A percentile compares a stretch with the other conserved stretches of the same genome.
phyloP scores from a whole-genome alignment of 2,113 vertebrate genomes.

The Amia ocellicauda region DNA sequence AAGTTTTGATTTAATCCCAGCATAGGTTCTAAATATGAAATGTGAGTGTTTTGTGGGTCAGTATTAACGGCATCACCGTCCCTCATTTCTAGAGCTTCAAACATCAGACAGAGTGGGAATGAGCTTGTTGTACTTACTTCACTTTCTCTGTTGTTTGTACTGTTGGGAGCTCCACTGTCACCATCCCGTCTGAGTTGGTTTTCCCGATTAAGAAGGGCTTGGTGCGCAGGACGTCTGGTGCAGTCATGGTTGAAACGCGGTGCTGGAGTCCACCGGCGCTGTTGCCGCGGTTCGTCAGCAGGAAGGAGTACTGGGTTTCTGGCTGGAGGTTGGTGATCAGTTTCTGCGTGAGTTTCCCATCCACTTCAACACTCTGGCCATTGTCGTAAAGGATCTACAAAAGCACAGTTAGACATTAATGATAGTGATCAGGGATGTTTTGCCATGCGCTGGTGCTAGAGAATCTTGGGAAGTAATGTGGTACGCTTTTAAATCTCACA shows the following conservation, averaged over 20 bases:
- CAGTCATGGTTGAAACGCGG: constrained; percentile 90
- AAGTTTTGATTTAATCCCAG: too few species aligned
- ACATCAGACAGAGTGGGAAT: too few species aligned
- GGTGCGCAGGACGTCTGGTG: constrained; percentile 86
- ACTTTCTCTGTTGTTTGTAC: constrained; percentile 88
- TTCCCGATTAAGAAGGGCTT: constrained; percentile 91
- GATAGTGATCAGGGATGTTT: too few species aligned
- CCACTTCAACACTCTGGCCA: constrained; percentile 93
- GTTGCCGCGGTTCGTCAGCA: constrained; percentile 93
- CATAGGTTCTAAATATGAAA: too few species aligned
- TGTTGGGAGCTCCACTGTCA: constrained; percentile 86
- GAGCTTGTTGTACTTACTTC: constrained; percentile 63
- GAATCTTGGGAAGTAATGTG: too few species aligned
- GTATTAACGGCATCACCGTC: too few species aligned
- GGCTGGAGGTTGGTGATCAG: constrained; percentile 94
- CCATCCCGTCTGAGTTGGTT: constrained; percentile 91
- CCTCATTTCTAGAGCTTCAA: too few species aligned
- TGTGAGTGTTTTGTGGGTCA: too few species aligned
- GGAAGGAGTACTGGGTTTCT: constrained; percentile 94
- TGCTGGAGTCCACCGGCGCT: constrained; percentile 96
- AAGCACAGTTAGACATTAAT: background rate
- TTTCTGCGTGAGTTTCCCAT: constrained; percentile 91
- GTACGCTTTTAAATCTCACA: too few species aligned
- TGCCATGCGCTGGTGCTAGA: too few species aligned
- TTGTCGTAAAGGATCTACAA: constrained; percentile 96